A percentile compares a stretch with the other conserved stretches of the same genome.
Conservation (phyloP, 2,113 vertebrate species). For the Coptodon bakossiorum region DNA sequence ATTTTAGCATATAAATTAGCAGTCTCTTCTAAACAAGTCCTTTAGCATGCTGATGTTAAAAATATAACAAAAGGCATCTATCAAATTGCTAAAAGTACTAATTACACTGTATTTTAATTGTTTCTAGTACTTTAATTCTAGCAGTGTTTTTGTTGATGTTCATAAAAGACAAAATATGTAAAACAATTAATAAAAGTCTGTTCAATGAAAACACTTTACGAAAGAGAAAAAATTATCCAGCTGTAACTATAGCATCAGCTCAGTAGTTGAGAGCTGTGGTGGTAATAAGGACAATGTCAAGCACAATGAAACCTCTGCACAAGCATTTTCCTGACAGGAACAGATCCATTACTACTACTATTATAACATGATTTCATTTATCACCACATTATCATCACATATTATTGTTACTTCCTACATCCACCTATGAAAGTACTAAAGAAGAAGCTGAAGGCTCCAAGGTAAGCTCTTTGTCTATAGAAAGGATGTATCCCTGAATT, state of each 20-base stretch:
- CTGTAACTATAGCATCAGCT: not conserved
- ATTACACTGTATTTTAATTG: rapidly evolving
- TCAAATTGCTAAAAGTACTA: rapidly evolving
- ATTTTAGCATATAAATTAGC: not conserved
- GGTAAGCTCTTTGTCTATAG: not conserved
- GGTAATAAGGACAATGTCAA: not conserved
- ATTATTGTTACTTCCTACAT: not conserved
- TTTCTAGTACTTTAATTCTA: rapidly evolving
- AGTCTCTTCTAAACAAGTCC: rapidly evolving
- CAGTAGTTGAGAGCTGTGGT: not conserved
- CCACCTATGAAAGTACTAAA: not conserved
- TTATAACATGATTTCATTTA: not conserved
- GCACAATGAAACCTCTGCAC: not conserved
- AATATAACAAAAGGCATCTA: not conserved
- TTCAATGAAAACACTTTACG: not conserved
- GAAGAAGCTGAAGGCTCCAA: not conserved
- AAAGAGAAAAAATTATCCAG: not conserved
- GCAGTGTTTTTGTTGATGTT: not conserved
- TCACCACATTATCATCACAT: not conserved
- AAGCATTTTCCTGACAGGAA: not conserved
- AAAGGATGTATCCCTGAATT: not conserved
- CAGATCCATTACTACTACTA: not conserved
- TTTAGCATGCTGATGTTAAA: not conserved
- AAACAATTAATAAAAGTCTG: not conserved
- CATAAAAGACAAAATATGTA: not conserved